phyloP scores from a whole-genome alignment of 2,888 invertebrate species.

The Dermolepida albohirtum region DNA sequence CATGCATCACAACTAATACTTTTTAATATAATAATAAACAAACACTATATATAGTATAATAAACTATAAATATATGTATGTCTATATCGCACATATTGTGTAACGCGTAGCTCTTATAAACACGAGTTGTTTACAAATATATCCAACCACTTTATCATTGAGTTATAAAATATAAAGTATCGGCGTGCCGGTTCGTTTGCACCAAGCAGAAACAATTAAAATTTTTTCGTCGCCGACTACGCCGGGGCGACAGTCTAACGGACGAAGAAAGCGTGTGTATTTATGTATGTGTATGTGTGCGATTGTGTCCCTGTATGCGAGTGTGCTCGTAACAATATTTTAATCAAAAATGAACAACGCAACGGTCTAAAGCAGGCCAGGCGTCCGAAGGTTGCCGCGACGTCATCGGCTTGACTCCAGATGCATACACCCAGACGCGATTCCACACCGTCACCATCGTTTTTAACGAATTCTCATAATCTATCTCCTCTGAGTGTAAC shows the following conservation, averaged over 20 bases:
- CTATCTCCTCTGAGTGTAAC: conserved; percentile 43
- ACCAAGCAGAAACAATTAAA: conserved; percentile 31
- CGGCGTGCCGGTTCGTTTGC: conserved; percentile 22
- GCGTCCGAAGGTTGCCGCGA: conserved; percentile 35
- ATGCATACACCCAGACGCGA: conserved; percentile 33
- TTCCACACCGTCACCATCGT: conserved; percentile 37
- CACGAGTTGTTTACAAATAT: conserved; percentile 1
- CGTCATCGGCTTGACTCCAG: conserved; percentile 37
- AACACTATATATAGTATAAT: too few relatives aligned
- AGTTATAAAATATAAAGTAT: conserved; percentile 19
- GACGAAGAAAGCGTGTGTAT: conserved; percentile 30
- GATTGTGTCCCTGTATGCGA: conserved; percentile 20
- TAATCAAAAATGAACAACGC: conserved; percentile 37
- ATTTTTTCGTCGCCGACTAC: conserved; percentile 32
- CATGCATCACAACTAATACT: too few relatives aligned
- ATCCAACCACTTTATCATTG: conserved; percentile 24
- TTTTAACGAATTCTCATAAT: conserved; percentile 43
- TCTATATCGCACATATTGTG: too few relatives aligned
- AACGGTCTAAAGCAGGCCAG: conserved; percentile 31
- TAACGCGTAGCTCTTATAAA: conserved; percentile 2
- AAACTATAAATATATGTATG: too few relatives aligned
- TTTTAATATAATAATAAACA: too few relatives aligned
- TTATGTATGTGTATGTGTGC: conserved; percentile 8
- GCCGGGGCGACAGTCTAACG: conserved; percentile 31
- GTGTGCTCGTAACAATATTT: conserved; percentile 32